A percentile compares a stretch with the other conserved stretches of the same genome.
These are phyloP conservation scores for Odontothrips loti DNA, from an alignment of 2,888 invertebrate genomes.

Conservation along the genomic window DNA sequence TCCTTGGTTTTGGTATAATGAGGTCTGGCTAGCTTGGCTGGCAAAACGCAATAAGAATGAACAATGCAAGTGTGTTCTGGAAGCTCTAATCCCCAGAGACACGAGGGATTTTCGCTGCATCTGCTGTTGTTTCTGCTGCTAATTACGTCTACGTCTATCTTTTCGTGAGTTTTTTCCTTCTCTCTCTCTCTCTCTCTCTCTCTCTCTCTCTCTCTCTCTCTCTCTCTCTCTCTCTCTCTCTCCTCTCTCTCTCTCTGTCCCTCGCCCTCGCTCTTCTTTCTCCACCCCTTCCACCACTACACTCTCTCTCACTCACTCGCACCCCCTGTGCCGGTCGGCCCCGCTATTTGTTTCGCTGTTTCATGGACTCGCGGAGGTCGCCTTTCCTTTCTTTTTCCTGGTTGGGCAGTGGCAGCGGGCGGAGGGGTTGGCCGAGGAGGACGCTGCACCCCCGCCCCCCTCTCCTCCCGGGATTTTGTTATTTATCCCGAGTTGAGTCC, in stretches of 20 bases:
- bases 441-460: too few relatives aligned
- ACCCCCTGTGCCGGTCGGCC: neutral
- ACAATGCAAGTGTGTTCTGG: conserved; percentile 13
- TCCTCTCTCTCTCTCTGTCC: neutral
- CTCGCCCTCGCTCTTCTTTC: neutral
- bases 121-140: conserved; percentile 19
- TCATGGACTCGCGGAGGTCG: conserved; percentile 19
- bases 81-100: neutral
- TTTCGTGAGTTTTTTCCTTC: neutral
- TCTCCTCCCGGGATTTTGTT: neutral
- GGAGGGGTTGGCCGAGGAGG: neutral
- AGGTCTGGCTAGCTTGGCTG: neutral
- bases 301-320: neutral
- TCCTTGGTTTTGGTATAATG: neutral
- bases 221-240: neutral
- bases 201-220: neutral
- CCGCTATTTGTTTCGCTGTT: conserved; percentile 11
- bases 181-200: neutral
- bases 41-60: neutral
- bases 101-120: conserved; percentile 2
- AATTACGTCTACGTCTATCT: conserved; percentile 23
- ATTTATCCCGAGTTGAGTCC: conserved; percentile 22
- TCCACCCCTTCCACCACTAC: neutral
- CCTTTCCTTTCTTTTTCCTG: neutral
- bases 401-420: neutral